Evolutionary conservation across 1,140 invertebrate genomes (phyloP).

Genomic region (Cotesia glomerata): DNA sequence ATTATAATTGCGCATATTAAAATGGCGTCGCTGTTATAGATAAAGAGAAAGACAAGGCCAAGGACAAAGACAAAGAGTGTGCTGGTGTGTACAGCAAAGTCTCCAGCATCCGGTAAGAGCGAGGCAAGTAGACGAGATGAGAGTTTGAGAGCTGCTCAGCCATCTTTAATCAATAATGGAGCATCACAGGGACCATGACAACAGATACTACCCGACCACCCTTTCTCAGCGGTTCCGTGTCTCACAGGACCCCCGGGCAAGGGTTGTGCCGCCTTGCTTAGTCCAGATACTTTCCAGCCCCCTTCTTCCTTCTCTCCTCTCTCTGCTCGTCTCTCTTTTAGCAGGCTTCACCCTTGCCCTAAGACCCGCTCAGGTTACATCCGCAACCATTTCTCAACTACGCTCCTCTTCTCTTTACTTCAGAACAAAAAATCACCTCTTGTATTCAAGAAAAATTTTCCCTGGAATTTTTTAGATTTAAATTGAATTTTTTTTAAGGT

Average conservation of each 20-base stretch:
- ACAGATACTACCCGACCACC: constrained; percentile 51
- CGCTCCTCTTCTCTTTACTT: no score
- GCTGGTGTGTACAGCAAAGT: constrained; percentile 4
- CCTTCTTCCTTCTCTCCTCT: not conserved
- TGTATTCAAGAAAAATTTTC: no score
- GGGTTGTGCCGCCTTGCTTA: constrained; percentile 34
- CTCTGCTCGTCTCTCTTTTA: not conserved
- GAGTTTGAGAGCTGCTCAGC: constrained; percentile 45
- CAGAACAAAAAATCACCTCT: no score
- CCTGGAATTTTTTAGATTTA: no score
- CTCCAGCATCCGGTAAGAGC: constrained; percentile 30
- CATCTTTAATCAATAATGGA: constrained; percentile 65
- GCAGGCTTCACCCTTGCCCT: not conserved
- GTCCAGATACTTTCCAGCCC: not conserved
- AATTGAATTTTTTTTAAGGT: no score
- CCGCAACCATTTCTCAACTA: not conserved
- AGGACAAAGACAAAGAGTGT: no score
- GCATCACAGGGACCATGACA: constrained; percentile 63
- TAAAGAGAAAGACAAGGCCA: no score
- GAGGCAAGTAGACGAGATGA: constrained; percentile 1
- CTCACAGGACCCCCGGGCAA: constrained; percentile 46
- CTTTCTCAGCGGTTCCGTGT: constrained; percentile 54
- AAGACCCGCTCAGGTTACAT: constrained; percentile 6
- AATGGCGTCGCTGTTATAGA: constrained; percentile 51
- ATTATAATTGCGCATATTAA: constrained; percentile 64